These are phyloP conservation scores for Drosophila azteca DNA, from an alignment of 1,140 invertebrate genomes.

Conservation along the genomic window DNA sequence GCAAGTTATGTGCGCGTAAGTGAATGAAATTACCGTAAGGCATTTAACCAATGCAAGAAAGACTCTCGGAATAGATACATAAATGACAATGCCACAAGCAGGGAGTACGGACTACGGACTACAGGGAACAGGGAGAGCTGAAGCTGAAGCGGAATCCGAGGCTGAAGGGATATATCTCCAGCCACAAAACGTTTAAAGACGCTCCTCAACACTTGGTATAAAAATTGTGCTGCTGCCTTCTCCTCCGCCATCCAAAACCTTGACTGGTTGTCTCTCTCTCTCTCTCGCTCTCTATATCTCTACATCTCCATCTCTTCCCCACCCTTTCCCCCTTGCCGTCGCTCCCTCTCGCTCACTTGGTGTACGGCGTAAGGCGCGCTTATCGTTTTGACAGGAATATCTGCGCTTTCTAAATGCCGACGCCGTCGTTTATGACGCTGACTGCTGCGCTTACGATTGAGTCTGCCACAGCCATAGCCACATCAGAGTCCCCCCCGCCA, in stretches of 20 bases:
- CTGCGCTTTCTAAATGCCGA: conserved; percentile 80
- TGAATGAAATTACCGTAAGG: conserved; percentile 83
- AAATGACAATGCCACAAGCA: conserved; percentile 73
- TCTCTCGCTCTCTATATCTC: background rate
- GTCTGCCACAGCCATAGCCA: conserved; percentile 39
- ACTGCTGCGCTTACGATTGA: conserved; percentile 78
- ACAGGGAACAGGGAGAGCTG: conserved; percentile 4
- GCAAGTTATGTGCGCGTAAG: conserved; percentile 82
- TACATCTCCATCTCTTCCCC: conserved; percentile 8
- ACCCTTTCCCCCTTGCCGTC: conserved; percentile 9
- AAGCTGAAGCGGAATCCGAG: too few relatives aligned
- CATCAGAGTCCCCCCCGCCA: background rate
- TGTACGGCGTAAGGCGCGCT: conserved; percentile 58
- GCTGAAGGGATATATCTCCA: conserved; percentile 26
- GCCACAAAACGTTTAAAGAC: conserved; percentile 80
- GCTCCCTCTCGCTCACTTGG: conserved; percentile 21
- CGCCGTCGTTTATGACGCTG: conserved; percentile 80
- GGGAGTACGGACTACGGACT: background rate
- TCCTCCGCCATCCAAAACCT: background rate
- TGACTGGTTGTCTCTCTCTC: background rate
- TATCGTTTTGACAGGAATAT: conserved; percentile 82
- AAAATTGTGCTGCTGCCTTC: conserved; percentile 55
- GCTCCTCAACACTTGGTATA: conserved; percentile 72
- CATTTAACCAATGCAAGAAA: conserved; percentile 79
- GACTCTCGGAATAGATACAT: conserved; percentile 76